These are phyloP conservation scores for Camarhynchus parvulus DNA, from an alignment of 2,113 vertebrate genomes.

Conservation along the genomic window DNA sequence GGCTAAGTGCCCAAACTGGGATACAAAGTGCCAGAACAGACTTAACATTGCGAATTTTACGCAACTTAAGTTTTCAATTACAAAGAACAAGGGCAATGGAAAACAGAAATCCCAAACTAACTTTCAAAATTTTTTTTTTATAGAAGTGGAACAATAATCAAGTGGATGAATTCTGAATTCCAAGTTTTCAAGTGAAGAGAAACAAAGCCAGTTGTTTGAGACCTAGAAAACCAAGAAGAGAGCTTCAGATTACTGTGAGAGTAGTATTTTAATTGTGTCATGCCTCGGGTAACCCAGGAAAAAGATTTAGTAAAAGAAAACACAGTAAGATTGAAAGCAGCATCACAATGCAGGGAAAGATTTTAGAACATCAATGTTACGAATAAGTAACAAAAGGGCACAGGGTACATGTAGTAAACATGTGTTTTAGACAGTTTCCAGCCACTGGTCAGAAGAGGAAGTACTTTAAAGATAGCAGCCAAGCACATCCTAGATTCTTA, in stretches of 20 bases:
- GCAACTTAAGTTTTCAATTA: neutral
- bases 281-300: neutral
- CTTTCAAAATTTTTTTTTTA: neutral
- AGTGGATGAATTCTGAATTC: neutral
- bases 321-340: neutral
- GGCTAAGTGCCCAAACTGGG: neutral
- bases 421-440: neutral
- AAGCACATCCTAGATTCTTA: neutral
- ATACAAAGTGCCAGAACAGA: neutral
- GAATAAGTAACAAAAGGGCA: neutral
- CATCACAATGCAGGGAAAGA: neutral
- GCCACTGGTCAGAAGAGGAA: neutral
- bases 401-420: neutral
- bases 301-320: neutral
- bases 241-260: neutral
- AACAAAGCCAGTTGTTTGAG: neutral
- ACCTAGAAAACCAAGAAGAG: neutral
- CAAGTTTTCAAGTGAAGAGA: neutral
- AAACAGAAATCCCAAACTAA: neutral
- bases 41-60: fast-evolving
- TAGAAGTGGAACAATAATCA: neutral
- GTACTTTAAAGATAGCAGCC: neutral
- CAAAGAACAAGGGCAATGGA: neutral
- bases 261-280: neutral
- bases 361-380: neutral